A percentile compares a stretch with the other conserved stretches of the same genome.
These are phyloP conservation scores for Syndactyla subalaris DNA, from an alignment of 2,797 vertebrate species.

Conservation along the genomic window DNA sequence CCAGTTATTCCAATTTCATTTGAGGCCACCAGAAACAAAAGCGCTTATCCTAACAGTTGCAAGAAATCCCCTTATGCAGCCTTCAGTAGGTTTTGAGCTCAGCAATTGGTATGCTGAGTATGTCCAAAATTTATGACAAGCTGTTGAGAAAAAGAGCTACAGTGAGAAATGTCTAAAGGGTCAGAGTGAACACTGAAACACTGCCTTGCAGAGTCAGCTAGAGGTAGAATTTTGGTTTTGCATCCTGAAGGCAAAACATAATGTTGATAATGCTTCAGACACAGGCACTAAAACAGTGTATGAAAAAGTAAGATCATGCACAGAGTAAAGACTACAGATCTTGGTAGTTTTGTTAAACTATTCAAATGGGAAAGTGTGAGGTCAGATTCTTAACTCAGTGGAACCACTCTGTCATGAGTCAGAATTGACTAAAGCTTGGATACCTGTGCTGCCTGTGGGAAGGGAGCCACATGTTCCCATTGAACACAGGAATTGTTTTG, in stretches of 20 bases:
- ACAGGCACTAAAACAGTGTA: background rate
- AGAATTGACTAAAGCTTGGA: background rate
- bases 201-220: background rate
- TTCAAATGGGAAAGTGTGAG: background rate
- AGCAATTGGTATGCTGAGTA: background rate
- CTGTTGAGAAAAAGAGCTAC: background rate
- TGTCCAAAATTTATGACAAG: background rate
- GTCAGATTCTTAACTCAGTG: background rate
- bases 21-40: background rate
- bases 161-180: background rate
- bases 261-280: background rate
- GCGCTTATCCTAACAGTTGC: background rate
- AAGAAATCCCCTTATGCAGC: no score
- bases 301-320: background rate
- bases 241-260: background rate
- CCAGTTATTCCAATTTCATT: background rate
- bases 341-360: background rate
- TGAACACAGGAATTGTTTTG: background rate
- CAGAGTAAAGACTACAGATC: background rate
- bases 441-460: background rate
- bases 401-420: background rate
- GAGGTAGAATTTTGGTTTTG: background rate
- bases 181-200: background rate
- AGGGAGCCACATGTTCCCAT: fast-evolving
- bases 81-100: background rate